phyloP scores from a whole-genome alignment of 2,888 invertebrate genomes.

The Phania funesta region DNA sequence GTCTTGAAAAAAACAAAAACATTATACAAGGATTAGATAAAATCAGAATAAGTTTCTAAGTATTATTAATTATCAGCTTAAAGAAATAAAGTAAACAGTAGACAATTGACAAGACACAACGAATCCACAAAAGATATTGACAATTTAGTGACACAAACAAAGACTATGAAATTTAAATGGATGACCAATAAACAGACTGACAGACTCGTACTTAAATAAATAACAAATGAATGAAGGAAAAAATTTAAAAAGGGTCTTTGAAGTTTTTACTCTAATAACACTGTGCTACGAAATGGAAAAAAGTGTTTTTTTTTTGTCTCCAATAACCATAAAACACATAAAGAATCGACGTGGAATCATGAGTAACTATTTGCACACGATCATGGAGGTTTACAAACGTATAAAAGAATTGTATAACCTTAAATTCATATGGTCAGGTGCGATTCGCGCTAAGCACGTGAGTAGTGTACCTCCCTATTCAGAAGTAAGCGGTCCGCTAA shows the following conservation, averaged over 20 bases:
- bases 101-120: constrained; percentile 24
- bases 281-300: no score
- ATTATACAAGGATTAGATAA: background rate
- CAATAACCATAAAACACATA: no score
- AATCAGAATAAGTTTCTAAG: constrained; percentile 12
- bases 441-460: no score
- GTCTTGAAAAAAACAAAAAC: background rate
- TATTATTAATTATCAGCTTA: constrained; percentile 39
- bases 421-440: no score
- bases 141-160: constrained; percentile 57
- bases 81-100: constrained; percentile 7
- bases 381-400: no score
- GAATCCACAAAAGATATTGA: constrained; percentile 44
- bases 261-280: no score
- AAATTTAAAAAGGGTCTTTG: background rate
- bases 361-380: no score
- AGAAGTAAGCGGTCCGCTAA: no score
- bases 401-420: no score
- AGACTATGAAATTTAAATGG: constrained; percentile 12
- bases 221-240: background rate
- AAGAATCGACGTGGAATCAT: no score
- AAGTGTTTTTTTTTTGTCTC: no score
- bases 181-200: background rate
- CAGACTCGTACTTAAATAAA: background rate
- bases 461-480: no score